Base-by-base conservation (phyloP, 2,797 vertebrate genomes). In the Diplodus puntazzo region DNA sequence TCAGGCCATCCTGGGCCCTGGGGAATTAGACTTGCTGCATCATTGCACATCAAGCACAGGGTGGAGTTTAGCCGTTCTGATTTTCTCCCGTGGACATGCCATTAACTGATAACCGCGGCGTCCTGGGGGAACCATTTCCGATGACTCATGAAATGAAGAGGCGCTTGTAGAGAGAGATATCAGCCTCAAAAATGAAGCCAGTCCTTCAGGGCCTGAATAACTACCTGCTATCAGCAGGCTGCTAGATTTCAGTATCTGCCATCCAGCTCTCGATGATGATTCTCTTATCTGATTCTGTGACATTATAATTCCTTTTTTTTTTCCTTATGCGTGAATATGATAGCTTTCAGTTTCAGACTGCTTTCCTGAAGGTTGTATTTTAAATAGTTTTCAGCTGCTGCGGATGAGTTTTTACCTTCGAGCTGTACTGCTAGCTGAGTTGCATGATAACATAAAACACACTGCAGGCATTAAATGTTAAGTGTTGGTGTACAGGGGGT, bases 61-160 rank as follows among this genome's bases (percentile, higher is more conserved):
- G 64, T 80, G 83, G 82, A 82, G 87, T 90, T 89, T 79, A 83
- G 87, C 73, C 54, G 49, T 75, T 88, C 81, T 86, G 88, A 88
- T 92, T 86, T 89, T 82, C 84, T 82, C 81, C 82, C 10, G 57
- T 49, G 75, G 88, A 90, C 87, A 84, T 84, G 84, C 82, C 81
- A 91, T 92, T 91, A 92, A 92, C 88, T 91, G 89, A 94, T 91
- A 93, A 89, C 85, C 70, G 17, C 53, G 18, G 69, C 57, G 18
- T 86, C 89, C 81, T 11, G 53, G 71, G 82, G 90, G 86, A 90
- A 81, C 75, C 78, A 68, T 86, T 92, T 88, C 65, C 23, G 81
- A 90, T 92, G 89, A 91, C 78, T 92, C 90, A 89, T 84, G 86
- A 87, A 92, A 89, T 92, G 87, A 92, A 89, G 83, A 82, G 82